Conservation (phyloP, 2,113 vertebrate species). For the Clarias batrachus region DNA sequence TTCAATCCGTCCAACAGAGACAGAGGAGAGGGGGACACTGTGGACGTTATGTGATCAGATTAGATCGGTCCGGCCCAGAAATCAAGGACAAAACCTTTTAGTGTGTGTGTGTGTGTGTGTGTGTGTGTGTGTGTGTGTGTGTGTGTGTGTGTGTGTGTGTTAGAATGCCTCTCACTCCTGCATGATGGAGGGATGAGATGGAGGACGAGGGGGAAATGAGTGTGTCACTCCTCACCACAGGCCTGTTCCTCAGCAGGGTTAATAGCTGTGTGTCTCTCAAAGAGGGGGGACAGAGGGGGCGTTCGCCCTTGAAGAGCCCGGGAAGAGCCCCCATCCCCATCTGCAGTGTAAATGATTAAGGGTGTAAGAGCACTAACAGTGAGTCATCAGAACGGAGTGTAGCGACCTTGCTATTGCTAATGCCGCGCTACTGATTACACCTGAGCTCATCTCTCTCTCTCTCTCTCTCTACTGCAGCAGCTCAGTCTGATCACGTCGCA, state of each 20-base stretch:
- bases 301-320: background rate
- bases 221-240: background rate
- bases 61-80: background rate
- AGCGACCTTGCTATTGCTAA: background rate
- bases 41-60: background rate
- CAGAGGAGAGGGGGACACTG: background rate
- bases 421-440: background rate
- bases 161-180: background rate
- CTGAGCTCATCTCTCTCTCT: background rate
- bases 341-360: background rate
- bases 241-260: background rate
- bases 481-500: too few species aligned
- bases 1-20: background rate
- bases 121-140: background rate
- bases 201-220: background rate
- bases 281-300: background rate
- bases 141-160: background rate
- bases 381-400: background rate
- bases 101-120: constrained; percentile 3
- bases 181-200: background rate
- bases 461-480: too few species aligned
- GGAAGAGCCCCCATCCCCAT: too few species aligned
- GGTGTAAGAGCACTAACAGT: background rate
- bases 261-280: background rate
- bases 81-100: background rate